A percentile compares a stretch with the other conserved stretches of the same genome.
These are phyloP conservation scores for Xyrauchen texanus DNA, from an alignment of 2,113 vertebrate genomes.

Conservation along the genomic window DNA sequence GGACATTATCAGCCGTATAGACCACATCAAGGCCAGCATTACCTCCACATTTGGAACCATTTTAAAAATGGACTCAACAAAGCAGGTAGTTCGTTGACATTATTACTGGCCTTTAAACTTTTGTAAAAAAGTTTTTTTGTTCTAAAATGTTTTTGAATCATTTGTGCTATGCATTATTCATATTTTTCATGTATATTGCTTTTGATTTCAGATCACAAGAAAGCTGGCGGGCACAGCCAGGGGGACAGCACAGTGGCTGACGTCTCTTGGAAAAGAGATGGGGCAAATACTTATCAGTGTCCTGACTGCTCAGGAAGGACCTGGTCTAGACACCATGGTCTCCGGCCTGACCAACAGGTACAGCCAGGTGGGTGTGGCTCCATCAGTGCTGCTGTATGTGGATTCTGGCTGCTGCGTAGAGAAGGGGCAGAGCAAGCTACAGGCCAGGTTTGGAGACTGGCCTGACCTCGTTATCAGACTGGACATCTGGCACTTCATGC, in stretches of 20 bases:
- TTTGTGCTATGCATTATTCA: too few relatives aligned
- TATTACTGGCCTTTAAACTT: too few relatives aligned
- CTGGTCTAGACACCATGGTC: conserved; percentile 26
- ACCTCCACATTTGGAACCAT: too few relatives aligned
- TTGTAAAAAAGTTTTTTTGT: too few relatives aligned
- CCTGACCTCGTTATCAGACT: conserved; percentile 11
- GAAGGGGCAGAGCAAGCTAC: conserved; percentile 18
- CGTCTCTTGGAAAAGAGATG: conserved; percentile 31
- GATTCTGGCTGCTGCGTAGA: conserved; percentile 11
- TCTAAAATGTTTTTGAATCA: too few relatives aligned
- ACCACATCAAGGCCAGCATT: too few relatives aligned
- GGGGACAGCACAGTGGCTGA: conserved; percentile 41
- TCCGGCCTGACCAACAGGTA: conserved; percentile 15
- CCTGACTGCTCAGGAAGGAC: conserved; percentile 24
- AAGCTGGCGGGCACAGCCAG: conserved; percentile 27
- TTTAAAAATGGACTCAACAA: too few relatives aligned
- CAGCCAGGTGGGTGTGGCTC: conserved; percentile 7
- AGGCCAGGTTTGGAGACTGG: conserved; percentile 19
- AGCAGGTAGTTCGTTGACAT: too few relatives aligned
- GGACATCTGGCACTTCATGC: conserved; percentile 27
- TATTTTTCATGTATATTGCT: too few relatives aligned
- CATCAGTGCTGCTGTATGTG: conserved; percentile 24
- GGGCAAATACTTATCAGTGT: conserved; percentile 35
- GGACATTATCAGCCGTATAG: too few relatives aligned
- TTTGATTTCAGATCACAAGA: too few relatives aligned